Conservation (phyloP, 2,113 vertebrate species). For the Amazona guildingii region DNA sequence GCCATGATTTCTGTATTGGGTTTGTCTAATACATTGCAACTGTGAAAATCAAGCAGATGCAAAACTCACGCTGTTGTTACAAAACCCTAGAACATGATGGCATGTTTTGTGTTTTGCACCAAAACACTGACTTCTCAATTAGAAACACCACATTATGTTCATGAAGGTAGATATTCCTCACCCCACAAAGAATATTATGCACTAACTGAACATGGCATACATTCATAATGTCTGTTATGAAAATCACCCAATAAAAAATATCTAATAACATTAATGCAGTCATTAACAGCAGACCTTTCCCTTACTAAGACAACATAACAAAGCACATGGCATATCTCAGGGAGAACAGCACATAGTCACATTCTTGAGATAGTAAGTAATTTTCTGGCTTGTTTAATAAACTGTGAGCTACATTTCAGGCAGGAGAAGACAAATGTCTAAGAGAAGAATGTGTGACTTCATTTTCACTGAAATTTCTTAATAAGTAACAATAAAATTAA, state of each 20-base stretch:
- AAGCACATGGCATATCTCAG: conserved; percentile 31
- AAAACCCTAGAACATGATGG: not conserved
- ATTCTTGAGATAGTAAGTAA: conserved; percentile 37
- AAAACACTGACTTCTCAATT: not conserved
- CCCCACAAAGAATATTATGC: not conserved
- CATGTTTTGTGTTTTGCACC: not conserved
- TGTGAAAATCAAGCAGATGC: not conserved
- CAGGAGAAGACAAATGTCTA: not conserved
- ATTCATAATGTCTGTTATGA: not conserved
- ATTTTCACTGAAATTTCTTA: not conserved
- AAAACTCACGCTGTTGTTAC: not conserved
- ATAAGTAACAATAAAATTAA: not conserved
- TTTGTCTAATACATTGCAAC: not conserved
- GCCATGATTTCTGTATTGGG: not conserved
- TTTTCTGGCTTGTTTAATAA: conserved; percentile 53
- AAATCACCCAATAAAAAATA: conserved; percentile 5
- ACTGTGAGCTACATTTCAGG: conserved; percentile 6
- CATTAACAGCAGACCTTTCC: not conserved
- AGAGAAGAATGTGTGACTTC: not conserved
- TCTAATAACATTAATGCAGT: not conserved
- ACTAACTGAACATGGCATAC: not conserved
- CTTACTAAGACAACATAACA: not conserved
- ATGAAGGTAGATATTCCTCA: not conserved
- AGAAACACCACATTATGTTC: not conserved
- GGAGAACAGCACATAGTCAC: conserved; percentile 21